Base-by-base conservation (phyloP, 2,888 invertebrate genomes). In the Eupeodes latifasciatus region DNA sequence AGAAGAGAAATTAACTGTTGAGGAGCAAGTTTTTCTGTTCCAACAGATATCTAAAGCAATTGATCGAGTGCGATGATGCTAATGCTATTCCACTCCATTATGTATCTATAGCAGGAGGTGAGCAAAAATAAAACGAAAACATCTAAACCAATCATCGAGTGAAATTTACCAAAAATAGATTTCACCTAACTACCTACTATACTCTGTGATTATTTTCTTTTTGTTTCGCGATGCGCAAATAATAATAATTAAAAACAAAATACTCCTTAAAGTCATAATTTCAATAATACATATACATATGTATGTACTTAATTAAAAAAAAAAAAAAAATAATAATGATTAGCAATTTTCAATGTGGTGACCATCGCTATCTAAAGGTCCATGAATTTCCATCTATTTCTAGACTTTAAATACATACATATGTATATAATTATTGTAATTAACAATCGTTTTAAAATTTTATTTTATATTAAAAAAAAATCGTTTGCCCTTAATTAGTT, bases 1-100 rank as follows among this genome's bases (percentile, higher is more conserved):
- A 47, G 82, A 81, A 82, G 85, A 82, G 84, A 87, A 87, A 87
- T 83, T 87, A 87, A 87, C 83, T 75, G 71, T 64, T 87, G 47
- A 80, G 61, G 67, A 78, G 49, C 19, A 40, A 71, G 14, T 66
- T 36, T 78, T 71, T 82, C 27, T 6, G 44, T 19, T 0, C 9
- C 47, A 5, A 40, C 40, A 40, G 5, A 40, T 9, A 19, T 19
- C 44, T 19, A 71, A 27, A 79, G 49, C 83, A 79, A 59, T 71
- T 72, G 69, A 76, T 76, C 57, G 76, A 81, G 75, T 74, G 47
- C 67, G 61, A 55, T 71, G 64, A 69, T 27, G 66, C 74, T 78
- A 67, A 59, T 74, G 47, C n/a, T 19, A 84, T 79, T 71, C 69
- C 44, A 44, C n/a, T 75, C 62, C 51, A 53, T 40, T 40, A 57